These are phyloP conservation scores for Alviniconcha strummeri DNA, from an alignment of 2,888 invertebrate genomes.

Conservation along the genomic window DNA sequence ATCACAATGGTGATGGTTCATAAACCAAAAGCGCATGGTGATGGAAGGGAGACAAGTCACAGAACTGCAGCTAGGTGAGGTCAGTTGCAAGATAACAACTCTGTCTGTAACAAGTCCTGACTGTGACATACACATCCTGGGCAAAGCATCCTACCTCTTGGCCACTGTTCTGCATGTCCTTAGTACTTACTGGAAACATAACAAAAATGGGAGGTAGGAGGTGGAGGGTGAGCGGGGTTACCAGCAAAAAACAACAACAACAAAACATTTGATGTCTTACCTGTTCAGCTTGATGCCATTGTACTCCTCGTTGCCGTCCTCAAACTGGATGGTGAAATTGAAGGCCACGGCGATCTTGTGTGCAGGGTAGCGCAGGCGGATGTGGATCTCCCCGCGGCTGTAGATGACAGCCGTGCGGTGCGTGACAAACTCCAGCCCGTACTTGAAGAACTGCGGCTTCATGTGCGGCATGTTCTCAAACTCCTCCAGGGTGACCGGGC, in stretches of 20 bases:
- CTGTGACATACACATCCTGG: too few species aligned
- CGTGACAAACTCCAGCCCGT: slow-evolving; percentile 71
- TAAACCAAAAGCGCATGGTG: too few species aligned
- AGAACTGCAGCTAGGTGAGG: too few species aligned
- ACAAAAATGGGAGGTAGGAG: too few species aligned
- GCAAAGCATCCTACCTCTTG: too few species aligned
- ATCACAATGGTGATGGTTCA: too few species aligned
- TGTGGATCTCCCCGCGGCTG: slow-evolving; percentile 68
- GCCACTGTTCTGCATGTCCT: too few species aligned
- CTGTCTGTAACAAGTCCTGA: too few species aligned
- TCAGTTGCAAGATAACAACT: too few species aligned
- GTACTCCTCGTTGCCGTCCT: slow-evolving; percentile 69
- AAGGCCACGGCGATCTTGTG: slow-evolving; percentile 70
- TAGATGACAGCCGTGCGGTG: slow-evolving; percentile 72
- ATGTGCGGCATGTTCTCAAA: slow-evolving; percentile 74
- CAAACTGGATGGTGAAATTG: slow-evolving; percentile 71
- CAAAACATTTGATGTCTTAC: slow-evolving; percentile 30
- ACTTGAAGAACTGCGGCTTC: slow-evolving; percentile 74
- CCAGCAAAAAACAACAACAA: not conserved
- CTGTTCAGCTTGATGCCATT: slow-evolving; percentile 66
- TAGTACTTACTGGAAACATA: too few species aligned
- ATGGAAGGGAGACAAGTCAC: too few species aligned
- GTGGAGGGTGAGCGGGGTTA: too few species aligned
- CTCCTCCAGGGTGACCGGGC: slow-evolving; percentile 66
- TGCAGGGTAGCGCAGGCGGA: slow-evolving; percentile 68